phyloP scores from a whole-genome alignment of 2,113 vertebrate genomes.

The Plectropomus leopardus region DNA sequence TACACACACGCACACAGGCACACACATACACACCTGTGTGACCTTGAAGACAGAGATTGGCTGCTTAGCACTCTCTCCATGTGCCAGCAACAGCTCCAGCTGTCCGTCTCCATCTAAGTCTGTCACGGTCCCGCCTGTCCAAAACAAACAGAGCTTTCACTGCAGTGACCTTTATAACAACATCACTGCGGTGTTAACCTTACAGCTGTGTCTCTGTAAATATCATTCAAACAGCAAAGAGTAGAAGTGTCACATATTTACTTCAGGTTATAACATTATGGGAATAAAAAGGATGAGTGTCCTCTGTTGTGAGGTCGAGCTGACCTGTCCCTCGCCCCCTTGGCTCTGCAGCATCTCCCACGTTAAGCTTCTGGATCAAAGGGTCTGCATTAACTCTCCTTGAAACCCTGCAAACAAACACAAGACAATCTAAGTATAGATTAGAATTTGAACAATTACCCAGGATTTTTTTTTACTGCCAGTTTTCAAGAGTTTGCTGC shows the following conservation, averaged over 20 bases:
- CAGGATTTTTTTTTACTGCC: not conserved
- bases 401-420: conserved; percentile 83
- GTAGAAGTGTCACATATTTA: not conserved
- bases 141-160: conserved; percentile 30
- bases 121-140: conserved; percentile 90
- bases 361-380: conserved; percentile 89
- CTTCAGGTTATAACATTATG: not conserved
- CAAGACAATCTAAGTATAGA: not conserved
- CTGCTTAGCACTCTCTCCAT: conserved; percentile 93
- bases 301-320: not conserved
- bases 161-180: not conserved
- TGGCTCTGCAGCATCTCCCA: conserved; percentile 91
- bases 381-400: conserved; percentile 88
- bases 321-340: conserved; percentile 93
- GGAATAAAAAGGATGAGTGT: not conserved
- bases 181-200: not conserved
- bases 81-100: conserved; percentile 94
- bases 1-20: conserved; percentile 4
- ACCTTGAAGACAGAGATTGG: conserved; percentile 92
- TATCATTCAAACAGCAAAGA: conserved; percentile 1
- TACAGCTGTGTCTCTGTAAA: conserved; percentile 24
- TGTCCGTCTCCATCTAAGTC: conserved; percentile 94
- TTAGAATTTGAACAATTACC: not conserved
- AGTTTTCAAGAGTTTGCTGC: not conserved
- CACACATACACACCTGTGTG: conserved; percentile 85